These are phyloP conservation scores for Potamilus streckersoni DNA, from an alignment of 1,140 invertebrate species.

Conservation along the genomic window DNA sequence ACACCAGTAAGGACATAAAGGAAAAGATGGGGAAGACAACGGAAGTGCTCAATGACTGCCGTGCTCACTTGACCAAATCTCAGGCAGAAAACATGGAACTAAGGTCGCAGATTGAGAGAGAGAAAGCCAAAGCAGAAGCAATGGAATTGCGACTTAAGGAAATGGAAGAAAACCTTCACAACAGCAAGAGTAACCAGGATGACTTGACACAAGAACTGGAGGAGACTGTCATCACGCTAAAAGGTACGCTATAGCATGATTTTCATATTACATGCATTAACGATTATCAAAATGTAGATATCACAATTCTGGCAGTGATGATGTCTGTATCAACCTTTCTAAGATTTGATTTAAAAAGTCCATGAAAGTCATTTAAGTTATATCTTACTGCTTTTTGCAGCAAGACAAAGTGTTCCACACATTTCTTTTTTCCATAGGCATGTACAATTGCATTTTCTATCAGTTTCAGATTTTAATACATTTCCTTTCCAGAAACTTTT, in stretches of 20 bases:
- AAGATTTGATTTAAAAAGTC: no score
- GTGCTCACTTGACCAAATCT: constrained; percentile 50
- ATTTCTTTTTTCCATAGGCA: no score
- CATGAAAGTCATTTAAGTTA: no score
- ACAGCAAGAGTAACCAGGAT: constrained; percentile 34
- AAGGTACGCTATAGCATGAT: constrained; percentile 1
- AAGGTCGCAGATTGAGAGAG: constrained; percentile 47
- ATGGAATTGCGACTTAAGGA: constrained; percentile 44
- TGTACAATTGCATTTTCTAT: no score
- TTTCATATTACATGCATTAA: neutral
- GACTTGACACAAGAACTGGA: constrained; percentile 39
- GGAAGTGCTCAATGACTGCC: constrained; percentile 57
- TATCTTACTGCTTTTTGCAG: no score
- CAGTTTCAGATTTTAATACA: no score
- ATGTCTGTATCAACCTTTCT: no score
- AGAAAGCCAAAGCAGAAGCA: constrained; percentile 36
- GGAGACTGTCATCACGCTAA: constrained; percentile 24
- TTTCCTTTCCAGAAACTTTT: no score
- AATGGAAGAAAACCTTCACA: constrained; percentile 40
- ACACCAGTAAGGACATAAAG: constrained; percentile 53
- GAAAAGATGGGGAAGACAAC: constrained; percentile 57
- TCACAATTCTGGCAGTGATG: no score
- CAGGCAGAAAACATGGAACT: constrained; percentile 61
- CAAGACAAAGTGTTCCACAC: no score
- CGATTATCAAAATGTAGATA: no score